Conservation (phyloP, 1,140 invertebrate species). For the Kradibia gibbosae region DNA sequence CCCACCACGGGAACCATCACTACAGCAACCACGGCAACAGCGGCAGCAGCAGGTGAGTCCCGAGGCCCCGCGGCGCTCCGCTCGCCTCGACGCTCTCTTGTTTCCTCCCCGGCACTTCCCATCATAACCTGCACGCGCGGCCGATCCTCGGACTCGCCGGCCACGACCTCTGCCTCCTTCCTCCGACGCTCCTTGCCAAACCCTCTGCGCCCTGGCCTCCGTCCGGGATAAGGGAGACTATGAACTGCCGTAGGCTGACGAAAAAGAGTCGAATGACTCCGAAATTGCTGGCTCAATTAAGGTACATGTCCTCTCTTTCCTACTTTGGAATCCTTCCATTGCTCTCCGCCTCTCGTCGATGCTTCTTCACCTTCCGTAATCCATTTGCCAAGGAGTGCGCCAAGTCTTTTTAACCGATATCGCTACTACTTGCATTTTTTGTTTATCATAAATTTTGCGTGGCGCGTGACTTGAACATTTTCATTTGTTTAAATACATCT, state of each 20-base stretch:
- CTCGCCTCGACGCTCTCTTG: slow-evolving; percentile 19
- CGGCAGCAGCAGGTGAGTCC: slow-evolving; percentile 63
- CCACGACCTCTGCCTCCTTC: background rate
- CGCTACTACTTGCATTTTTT: no score
- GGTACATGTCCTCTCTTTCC: slow-evolving; percentile 60
- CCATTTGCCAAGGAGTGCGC: no score
- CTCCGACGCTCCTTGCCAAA: background rate
- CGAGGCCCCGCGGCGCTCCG: background rate
- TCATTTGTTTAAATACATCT: no score
- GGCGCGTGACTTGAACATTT: no score
- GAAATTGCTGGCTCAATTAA: slow-evolving; percentile 64
- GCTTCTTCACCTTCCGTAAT: no score
- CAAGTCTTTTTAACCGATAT: no score
- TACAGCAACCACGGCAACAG: slow-evolving; percentile 73
- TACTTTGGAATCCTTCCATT: no score
- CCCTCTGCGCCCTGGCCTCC: no score
- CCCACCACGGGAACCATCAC: slow-evolving; percentile 73
- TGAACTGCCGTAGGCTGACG: slow-evolving; percentile 42
- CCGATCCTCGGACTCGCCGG: no score
- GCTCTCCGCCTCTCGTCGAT: no score
- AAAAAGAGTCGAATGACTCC: slow-evolving; percentile 66
- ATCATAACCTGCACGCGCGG: background rate
- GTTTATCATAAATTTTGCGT: no score
- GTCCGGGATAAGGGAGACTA: background rate
- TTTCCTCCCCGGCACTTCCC: background rate